A percentile compares a stretch with the other conserved stretches of the same genome.
Evolutionary conservation across 37 sponge, comb jelly and placozoan species (phyloP).

Genomic region (Corticium candelabrum): DNA sequence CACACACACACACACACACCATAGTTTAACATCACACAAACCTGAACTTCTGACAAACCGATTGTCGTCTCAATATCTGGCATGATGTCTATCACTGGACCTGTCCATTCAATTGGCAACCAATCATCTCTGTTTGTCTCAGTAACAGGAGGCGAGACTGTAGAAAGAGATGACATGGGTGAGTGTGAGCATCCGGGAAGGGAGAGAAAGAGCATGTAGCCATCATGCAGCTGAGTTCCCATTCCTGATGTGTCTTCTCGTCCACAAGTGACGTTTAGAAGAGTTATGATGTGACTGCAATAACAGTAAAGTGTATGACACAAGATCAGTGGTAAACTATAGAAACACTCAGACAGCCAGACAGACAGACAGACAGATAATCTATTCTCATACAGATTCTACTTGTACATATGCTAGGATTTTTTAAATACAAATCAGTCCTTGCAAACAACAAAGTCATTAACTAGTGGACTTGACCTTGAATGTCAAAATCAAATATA

Average conservation of each 20-base stretch:
- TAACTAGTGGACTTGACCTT: too few species aligned
- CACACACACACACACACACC: constrained; percentile 17
- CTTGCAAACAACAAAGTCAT: too few species aligned
- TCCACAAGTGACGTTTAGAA: neutral
- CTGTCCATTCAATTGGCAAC: neutral
- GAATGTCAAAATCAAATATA: too few species aligned
- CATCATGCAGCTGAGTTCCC: neutral
- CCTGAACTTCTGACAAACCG: neutral
- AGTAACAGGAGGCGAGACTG: neutral
- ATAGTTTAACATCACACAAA: neutral
- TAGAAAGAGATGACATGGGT: neutral
- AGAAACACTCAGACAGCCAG: too few species aligned
- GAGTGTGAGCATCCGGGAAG: neutral
- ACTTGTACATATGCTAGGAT: too few species aligned
- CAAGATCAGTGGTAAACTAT: too few species aligned
- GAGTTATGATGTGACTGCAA: neutral
- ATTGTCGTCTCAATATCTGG: neutral
- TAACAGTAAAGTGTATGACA: neutral
- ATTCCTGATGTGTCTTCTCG: neutral
- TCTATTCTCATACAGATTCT: too few species aligned
- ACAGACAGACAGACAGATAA: too few species aligned
- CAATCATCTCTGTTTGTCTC: too few species aligned
- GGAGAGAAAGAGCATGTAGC: neutral
- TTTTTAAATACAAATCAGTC: too few species aligned
- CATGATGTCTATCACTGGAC: neutral